Conservation (phyloP, 1,140 invertebrate species). For the Neomicropteryx cornuta region DNA sequence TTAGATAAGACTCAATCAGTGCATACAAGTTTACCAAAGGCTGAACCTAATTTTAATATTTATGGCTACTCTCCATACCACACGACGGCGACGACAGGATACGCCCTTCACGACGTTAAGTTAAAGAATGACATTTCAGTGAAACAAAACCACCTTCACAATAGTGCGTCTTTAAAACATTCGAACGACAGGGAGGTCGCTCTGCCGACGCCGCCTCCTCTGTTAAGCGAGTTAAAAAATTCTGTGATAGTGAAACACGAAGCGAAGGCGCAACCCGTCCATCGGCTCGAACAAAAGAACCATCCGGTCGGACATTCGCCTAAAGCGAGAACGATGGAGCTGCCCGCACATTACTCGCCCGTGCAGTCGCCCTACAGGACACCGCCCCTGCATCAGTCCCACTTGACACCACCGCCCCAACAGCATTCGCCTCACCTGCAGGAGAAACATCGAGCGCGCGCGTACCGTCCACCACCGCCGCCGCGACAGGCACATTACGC, state of each 20-base stretch:
- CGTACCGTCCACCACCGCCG: constrained; percentile 16
- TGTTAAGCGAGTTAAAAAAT: constrained; percentile 56
- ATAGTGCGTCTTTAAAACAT: constrained; percentile 18
- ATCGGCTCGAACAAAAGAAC: constrained; percentile 44
- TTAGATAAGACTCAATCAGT: too few relatives aligned
- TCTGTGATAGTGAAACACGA: constrained; percentile 72
- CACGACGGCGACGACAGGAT: constrained; percentile 23
- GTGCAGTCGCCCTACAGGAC: constrained; percentile 40
- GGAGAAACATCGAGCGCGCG: constrained; percentile 6
- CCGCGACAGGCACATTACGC: constrained; percentile 24
- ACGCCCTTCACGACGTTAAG: constrained; percentile 39
- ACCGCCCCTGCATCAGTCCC: constrained; percentile 25
- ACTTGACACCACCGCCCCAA: constrained; percentile 37
- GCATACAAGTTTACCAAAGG: constrained; percentile 51
- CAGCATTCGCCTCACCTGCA: constrained; percentile 22
- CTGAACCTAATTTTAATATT: constrained; percentile 61
- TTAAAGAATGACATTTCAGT: constrained; percentile 32
- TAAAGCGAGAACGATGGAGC: constrained; percentile 42
- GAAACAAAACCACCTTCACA: constrained; percentile 37
- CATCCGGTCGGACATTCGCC: constrained; percentile 48
- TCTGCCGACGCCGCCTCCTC: constrained; percentile 45
- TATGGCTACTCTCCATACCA: constrained; percentile 60
- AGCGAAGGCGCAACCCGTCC: constrained; percentile 41
- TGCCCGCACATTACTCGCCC: constrained; percentile 49
- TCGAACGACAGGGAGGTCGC: constrained; percentile 40